These are phyloP conservation scores for Saguinus imperator DNA, from an alignment of 2,113 vertebrate species.

Conservation along the genomic window DNA sequence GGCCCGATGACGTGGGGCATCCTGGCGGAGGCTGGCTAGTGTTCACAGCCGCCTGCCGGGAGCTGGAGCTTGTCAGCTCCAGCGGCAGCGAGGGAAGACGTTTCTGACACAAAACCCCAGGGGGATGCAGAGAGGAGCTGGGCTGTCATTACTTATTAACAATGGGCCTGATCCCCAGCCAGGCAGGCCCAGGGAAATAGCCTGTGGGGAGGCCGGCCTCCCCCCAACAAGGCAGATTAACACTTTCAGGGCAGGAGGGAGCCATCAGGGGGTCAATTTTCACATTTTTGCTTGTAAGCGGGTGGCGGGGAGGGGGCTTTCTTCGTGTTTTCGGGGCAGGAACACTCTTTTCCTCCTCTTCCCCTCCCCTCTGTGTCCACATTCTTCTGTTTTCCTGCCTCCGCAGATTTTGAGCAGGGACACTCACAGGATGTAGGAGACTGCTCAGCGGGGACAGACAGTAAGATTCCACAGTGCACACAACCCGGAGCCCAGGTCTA, in stretches of 20 bases:
- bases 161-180: slow-evolving; percentile 73
- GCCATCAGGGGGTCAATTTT: neutral
- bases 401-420: neutral
- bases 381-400: neutral
- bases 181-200: slow-evolving; percentile 65
- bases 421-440: neutral
- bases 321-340: neutral
- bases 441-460: neutral
- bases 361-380: neutral
- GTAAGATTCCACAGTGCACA: neutral
- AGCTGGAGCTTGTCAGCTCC: slow-evolving; percentile 57
- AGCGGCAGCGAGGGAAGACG: slow-evolving; percentile 52
- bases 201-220: slow-evolving; percentile 56
- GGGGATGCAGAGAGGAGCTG: slow-evolving; percentile 57
- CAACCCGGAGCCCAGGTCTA: neutral
- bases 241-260: slow-evolving; percentile 63
- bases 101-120: slow-evolving; percentile 71
- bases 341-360: neutral
- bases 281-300: slow-evolving; percentile 16
- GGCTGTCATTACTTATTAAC: slow-evolving; percentile 76
- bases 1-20: slow-evolving; percentile 17
- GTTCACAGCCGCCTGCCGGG: slow-evolving; percentile 54
- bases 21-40: slow-evolving; percentile 57
- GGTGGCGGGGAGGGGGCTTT: neutral
- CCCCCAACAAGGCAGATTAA: slow-evolving; percentile 50